These are phyloP conservation scores for Gobio occitaniae DNA, from an alignment of 2,797 vertebrate genomes.

Conservation along the genomic window DNA sequence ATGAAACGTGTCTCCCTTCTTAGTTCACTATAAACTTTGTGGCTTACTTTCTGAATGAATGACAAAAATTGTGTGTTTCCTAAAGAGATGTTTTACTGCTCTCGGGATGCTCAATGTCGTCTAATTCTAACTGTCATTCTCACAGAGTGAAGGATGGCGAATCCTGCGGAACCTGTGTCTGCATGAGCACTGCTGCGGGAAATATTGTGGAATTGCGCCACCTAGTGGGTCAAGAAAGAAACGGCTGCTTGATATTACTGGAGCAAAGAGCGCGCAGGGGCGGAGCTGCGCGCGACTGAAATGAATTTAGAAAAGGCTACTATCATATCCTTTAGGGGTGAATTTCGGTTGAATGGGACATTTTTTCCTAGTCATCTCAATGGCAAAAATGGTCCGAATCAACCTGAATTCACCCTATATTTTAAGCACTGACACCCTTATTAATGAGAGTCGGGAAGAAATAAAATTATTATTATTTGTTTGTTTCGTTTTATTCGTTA, in stretches of 20 bases:
- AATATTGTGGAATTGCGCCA: slow-evolving; percentile 43
- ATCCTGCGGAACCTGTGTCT: neutral
- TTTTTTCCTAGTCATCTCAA: too few relatives aligned
- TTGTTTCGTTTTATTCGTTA: neutral
- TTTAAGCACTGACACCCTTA: neutral
- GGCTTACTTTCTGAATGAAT: neutral
- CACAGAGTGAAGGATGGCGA: neutral
- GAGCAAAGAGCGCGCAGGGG: neutral
- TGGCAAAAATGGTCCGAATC: too few relatives aligned
- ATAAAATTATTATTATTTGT: too few relatives aligned
- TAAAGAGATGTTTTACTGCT: neutral
- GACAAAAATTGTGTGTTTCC: neutral
- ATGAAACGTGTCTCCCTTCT: neutral
- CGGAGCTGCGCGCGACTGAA: neutral
- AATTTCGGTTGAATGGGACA: too few relatives aligned
- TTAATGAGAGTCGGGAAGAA: neutral
- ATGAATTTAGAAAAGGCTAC: neutral
- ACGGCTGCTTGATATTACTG: neutral
- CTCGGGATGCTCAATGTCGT: neutral
- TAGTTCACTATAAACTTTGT: neutral
- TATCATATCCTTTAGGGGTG: neutral
- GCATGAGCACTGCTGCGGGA: neutral
- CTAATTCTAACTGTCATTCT: neutral
- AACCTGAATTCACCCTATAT: too few relatives aligned
- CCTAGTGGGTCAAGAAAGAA: slow-evolving; percentile 37